phyloP scores from a whole-genome alignment of 2,113 vertebrate genomes.

The Apaloderma vittatum region DNA sequence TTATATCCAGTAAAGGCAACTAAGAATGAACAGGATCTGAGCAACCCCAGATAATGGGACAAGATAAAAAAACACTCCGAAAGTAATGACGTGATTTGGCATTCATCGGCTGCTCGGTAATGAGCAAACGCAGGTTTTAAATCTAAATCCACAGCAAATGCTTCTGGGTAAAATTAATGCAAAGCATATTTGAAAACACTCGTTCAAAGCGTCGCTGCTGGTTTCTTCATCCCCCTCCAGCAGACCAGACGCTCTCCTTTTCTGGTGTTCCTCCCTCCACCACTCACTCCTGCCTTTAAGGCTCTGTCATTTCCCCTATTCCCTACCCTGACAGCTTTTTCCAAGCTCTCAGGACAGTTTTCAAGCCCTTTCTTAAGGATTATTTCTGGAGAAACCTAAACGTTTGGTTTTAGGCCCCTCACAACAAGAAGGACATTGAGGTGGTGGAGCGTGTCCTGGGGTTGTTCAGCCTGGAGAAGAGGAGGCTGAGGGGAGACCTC shows the following conservation, averaged over 20 bases:
- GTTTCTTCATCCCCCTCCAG: background rate
- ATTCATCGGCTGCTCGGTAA: background rate
- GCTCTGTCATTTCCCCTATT: background rate
- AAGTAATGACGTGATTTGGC: slow-evolving; percentile 14
- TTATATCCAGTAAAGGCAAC: slow-evolving; percentile 14
- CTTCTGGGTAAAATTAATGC: background rate
- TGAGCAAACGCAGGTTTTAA: background rate
- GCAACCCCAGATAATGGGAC: background rate
- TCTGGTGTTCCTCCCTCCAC: background rate
- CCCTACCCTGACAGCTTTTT: background rate
- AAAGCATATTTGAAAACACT: background rate
- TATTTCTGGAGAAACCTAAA: background rate
- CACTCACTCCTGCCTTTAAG: fast-evolving
- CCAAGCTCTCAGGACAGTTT: background rate
- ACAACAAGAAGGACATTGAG: too few relatives aligned
- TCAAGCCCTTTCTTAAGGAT: background rate
- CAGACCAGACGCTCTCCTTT: background rate
- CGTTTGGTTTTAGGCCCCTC: too few relatives aligned
- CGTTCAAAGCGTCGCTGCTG: background rate
- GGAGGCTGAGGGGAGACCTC: too few relatives aligned
- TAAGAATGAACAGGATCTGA: slow-evolving; percentile 4
- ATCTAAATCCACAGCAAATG: slow-evolving; percentile 19
- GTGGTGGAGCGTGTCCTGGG: too few relatives aligned
- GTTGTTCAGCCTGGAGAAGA: too few relatives aligned
- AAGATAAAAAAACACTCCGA: background rate